Evolutionary conservation across 2,113 vertebrate genomes (phyloP), one percentile per base, ranked within the genome.

Genomic region (Urocynchramus pylzowi): DNA sequence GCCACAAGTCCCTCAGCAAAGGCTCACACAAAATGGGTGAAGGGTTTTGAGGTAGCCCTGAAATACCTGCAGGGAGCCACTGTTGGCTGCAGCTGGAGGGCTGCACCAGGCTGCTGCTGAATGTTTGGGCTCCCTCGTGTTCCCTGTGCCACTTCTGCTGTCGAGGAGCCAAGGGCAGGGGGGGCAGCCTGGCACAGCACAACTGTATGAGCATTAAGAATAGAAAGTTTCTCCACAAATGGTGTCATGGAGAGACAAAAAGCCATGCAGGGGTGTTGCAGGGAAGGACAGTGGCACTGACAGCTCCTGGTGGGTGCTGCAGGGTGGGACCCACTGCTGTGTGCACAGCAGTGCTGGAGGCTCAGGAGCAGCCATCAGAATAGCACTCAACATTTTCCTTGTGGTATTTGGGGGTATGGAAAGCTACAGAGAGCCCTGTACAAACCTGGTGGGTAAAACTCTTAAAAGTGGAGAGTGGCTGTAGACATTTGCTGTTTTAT

Each of bases 51-150:
- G 39, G 27, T 1, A 28, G 17, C 11, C 24, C 18, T n/a, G 31
- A 9, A 37, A 16, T 5, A 3, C 1, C 28, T 35, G 22, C 10
- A 14, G 28, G 16, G 15, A 73, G 6, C 4, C 19, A 0, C 39
- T 33, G 31, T 1, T n/a, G 47, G 16, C 44, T 44, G 33, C 49
- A n/a, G 26, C 22, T 73, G 64, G 20, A 11, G 60, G 8, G 16
- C 12, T 60, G 41, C 42, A 1, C 18, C 5, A 3, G 64, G 53
- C 2, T 67, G 44, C 3, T 1, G 1, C 12, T 18, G 47, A 13
- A 2, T 28, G 1, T 5, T 52, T 21, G 7, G 22, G 16, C 5
- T 59, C 23, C 33, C 20, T 54, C 0, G 0, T 23, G 33, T 39
- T n/a, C 35, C 1, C 5, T 65, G 28, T 3, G 41, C 44, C 2